A percentile compares a stretch with the other conserved stretches of the same genome.
phyloP scores from a whole-genome alignment of 2,888 invertebrate genomes.

The Ligdia adustata region DNA sequence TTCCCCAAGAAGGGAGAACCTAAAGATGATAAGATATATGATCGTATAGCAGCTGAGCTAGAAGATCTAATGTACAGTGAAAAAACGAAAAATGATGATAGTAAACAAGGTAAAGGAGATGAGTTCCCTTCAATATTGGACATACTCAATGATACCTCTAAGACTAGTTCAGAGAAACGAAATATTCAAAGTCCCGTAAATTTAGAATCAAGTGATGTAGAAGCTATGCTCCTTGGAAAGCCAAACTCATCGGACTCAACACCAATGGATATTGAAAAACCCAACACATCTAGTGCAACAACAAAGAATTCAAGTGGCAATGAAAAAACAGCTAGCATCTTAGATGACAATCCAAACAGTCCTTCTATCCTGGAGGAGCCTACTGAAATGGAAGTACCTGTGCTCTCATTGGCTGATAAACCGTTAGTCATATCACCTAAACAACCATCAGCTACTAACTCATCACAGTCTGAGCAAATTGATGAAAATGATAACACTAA shows the following conservation, averaged over 20 bases:
- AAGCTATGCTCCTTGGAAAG: slow-evolving; percentile 75
- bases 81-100: slow-evolving; percentile 53
- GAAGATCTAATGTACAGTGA: slow-evolving; percentile 79
- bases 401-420: slow-evolving; percentile 24
- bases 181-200: slow-evolving; percentile 53
- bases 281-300: slow-evolving; percentile 53
- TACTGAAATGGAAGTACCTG: slow-evolving; percentile 22
- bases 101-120: slow-evolving; percentile 65
- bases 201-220: slow-evolving; percentile 74
- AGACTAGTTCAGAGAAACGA: slow-evolving; percentile 41
- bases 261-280: slow-evolving; percentile 62
- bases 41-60: slow-evolving; percentile 77
- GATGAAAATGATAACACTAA: slow-evolving; percentile 39
- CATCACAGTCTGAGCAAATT: slow-evolving; percentile 26
- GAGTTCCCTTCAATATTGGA: slow-evolving; percentile 81
- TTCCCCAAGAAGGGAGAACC: slow-evolving; percentile 71
- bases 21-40: slow-evolving; percentile 78
- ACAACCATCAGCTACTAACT: not conserved
- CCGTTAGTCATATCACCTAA: slow-evolving; percentile 1
- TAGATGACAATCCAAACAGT: slow-evolving; percentile 61
- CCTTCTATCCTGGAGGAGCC: slow-evolving; percentile 75
- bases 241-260: slow-evolving; percentile 43
- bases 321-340: slow-evolving; percentile 23
- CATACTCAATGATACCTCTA: slow-evolving; percentile 66
- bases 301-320: slow-evolving; percentile 34